A percentile compares a stretch with the other conserved stretches of the same genome.
phyloP scores from a whole-genome alignment of 2,888 invertebrate genomes.

The Masnerella sp. region DNA sequence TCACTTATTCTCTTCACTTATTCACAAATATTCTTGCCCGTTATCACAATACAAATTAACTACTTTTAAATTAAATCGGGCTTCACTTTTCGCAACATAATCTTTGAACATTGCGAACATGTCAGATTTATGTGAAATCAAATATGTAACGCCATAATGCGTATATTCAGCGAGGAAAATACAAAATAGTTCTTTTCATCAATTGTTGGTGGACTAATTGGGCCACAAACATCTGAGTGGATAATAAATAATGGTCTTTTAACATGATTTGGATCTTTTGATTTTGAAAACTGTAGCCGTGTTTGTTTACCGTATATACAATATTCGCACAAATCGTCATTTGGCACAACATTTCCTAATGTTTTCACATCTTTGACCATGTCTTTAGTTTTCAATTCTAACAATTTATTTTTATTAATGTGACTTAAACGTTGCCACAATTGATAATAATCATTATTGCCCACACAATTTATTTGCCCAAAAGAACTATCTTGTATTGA shows the following conservation, averaged over 20 bases:
- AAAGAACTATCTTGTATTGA: too few species aligned
- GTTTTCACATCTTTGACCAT: background rate
- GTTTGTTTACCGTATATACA: constrained; percentile 1
- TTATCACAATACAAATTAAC: constrained; percentile 61
- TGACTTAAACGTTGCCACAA: background rate
- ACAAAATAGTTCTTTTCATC: constrained; percentile 56
- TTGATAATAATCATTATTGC: background rate
- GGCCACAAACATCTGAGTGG: constrained; percentile 53
- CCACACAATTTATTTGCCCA: too few species aligned
- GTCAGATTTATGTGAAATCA: constrained; percentile 41
- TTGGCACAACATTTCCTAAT: background rate
- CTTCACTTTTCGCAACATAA: constrained; percentile 9
- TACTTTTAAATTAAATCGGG: constrained; percentile 46
- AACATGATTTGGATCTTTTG: background rate
- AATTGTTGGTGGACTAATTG: constrained; percentile 45
- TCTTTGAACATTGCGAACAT: constrained; percentile 38
- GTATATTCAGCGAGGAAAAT: constrained; percentile 50
- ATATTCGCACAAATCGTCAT: constrained; percentile 3
- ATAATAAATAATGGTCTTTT: constrained; percentile 28
- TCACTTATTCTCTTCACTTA: too few species aligned
- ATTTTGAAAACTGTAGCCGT: background rate
- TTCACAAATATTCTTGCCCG: constrained; percentile 69
- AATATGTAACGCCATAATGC: constrained; percentile 45
- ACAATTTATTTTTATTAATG: background rate
- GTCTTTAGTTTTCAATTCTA: background rate